These are phyloP conservation scores for Rhinolophus sinicus DNA, from an alignment of 2,113 vertebrate genomes.

Conservation along the genomic window DNA sequence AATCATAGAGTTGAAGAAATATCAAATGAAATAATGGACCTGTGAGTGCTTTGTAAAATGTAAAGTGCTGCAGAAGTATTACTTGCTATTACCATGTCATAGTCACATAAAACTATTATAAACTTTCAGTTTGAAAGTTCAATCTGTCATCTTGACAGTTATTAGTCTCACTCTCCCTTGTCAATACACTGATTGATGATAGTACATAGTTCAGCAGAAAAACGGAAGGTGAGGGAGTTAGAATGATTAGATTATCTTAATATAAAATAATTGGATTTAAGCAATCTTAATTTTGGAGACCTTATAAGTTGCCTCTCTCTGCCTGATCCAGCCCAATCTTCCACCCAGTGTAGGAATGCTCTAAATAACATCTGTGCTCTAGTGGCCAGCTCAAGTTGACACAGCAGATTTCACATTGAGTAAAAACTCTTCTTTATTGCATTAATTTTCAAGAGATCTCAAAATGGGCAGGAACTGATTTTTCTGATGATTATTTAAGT, in stretches of 20 bases:
- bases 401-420: background rate
- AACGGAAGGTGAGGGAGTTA: background rate
- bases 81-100: constrained; percentile 42
- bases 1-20: constrained; percentile 17
- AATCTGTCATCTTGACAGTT: constrained; percentile 70
- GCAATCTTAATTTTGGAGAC: background rate
- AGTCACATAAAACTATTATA: constrained; percentile 58
- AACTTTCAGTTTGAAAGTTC: constrained; percentile 8
- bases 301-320: background rate
- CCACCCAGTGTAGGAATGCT: background rate
- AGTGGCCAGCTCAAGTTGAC: background rate
- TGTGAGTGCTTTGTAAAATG: constrained; percentile 60
- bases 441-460: background rate
- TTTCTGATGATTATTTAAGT: background rate
- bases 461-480: background rate
- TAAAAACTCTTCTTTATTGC: background rate
- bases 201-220: constrained; percentile 44
- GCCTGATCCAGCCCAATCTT: background rate
- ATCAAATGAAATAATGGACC: constrained; percentile 53
- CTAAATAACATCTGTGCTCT: background rate
- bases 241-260: constrained; percentile 51
- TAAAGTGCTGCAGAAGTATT: constrained; percentile 49
- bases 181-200: constrained; percentile 66
- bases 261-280: constrained; percentile 51
- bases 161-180: constrained; percentile 56